Evolutionary conservation across 2,888 invertebrate genomes (phyloP).

Genomic region (Dorcus parallelipipedus): DNA sequence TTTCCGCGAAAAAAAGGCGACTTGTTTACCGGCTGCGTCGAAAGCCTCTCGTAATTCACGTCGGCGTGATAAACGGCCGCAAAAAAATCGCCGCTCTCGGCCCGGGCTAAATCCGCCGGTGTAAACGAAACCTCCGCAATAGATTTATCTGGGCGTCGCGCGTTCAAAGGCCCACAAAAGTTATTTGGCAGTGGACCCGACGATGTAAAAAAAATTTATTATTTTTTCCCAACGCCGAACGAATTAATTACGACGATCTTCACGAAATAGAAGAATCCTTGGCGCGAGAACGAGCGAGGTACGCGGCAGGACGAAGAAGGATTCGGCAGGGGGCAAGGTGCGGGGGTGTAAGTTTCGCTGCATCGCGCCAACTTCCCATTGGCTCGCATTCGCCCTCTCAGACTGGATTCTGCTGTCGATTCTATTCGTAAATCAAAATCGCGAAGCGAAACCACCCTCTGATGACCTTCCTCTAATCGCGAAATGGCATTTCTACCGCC

Average conservation of each 20-base stretch:
- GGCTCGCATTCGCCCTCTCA: conserved; percentile 40
- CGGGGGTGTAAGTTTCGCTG: conserved; percentile 27
- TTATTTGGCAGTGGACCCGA: too few relatives aligned
- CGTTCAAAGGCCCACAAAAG: too few relatives aligned
- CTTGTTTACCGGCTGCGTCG: too few relatives aligned
- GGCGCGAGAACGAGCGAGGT: conserved; percentile 1
- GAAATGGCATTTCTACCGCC: conserved; percentile 4
- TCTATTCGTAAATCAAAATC: conserved; percentile 52
- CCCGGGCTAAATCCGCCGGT: too few relatives aligned
- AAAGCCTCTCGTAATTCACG: too few relatives aligned
- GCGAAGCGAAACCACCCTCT: conserved; percentile 17
- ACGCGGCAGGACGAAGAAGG: conserved; percentile 5
- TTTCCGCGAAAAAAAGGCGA: too few relatives aligned
- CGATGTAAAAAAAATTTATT: too few relatives aligned
- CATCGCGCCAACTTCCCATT: conserved; percentile 40
- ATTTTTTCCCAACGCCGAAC: neutral
- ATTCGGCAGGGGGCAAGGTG: conserved; percentile 20
- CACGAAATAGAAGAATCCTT: neutral
- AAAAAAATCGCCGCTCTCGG: too few relatives aligned
- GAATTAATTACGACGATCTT: neutral
- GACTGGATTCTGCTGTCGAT: conserved; percentile 49
- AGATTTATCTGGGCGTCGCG: too few relatives aligned
- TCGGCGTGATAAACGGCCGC: too few relatives aligned
- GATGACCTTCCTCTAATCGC: conserved; percentile 19
- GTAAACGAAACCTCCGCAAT: too few relatives aligned